phyloP scores from a whole-genome alignment of 2,113 vertebrate genomes.

The Gymnarchus niloticus region DNA sequence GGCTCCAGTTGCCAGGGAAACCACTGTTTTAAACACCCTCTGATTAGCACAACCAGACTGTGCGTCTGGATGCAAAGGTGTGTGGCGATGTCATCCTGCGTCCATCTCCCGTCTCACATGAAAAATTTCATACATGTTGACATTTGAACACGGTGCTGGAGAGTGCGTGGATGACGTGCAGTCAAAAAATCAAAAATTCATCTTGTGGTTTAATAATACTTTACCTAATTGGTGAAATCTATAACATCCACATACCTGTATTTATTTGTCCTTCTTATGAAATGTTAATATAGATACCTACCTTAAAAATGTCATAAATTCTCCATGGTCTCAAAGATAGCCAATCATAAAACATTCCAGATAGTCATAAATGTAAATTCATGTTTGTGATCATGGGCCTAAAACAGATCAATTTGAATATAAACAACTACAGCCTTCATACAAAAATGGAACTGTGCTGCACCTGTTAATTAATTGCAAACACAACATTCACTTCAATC shows the following conservation, averaged over 20 bases:
- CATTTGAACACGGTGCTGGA: background rate
- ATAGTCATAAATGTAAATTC: background rate
- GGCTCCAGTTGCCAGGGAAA: slow-evolving; percentile 19
- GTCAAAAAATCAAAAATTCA: background rate
- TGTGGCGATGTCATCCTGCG: background rate
- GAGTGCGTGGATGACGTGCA: background rate
- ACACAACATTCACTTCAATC: background rate
- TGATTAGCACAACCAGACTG: background rate
- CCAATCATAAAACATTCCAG: background rate
- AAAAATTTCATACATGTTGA: too few relatives aligned
- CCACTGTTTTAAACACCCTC: background rate
- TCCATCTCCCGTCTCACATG: background rate
- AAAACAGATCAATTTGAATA: background rate
- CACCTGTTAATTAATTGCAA: background rate
- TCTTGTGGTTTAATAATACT: background rate
- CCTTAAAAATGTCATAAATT: background rate
- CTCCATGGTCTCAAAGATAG: background rate
- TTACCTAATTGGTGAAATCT: background rate
- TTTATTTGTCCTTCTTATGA: background rate
- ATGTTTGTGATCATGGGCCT: background rate
- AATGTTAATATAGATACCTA: background rate
- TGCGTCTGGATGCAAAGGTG: background rate
- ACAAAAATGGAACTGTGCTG: background rate
- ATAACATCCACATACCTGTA: background rate
- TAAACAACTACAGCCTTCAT: background rate